phyloP scores from a whole-genome alignment of 2,113 vertebrate genomes.

The Octodon degus region DNA sequence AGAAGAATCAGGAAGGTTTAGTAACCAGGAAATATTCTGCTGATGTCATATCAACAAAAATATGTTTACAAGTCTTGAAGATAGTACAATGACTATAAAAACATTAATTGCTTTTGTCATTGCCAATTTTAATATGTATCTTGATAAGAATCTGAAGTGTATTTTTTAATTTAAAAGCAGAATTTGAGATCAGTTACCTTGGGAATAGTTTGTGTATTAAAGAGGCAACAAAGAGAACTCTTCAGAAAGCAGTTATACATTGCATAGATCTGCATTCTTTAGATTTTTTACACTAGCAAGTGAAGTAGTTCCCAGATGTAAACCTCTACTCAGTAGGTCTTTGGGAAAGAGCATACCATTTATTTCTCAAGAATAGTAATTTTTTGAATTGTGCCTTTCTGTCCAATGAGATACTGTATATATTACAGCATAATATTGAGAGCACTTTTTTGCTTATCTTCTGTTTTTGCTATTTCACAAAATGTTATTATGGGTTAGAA shows the following conservation, averaged over 20 bases:
- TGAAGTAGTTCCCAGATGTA: conserved; percentile 47
- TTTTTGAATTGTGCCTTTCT: conserved; percentile 35
- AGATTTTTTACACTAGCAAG: conserved; percentile 13
- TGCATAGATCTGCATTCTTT: conserved; percentile 22
- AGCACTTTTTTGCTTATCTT: conserved; percentile 30
- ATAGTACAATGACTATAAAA: conserved; percentile 34
- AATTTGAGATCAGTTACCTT: conserved; percentile 51
- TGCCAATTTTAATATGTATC: conserved; percentile 10
- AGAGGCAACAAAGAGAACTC: conserved; percentile 44
- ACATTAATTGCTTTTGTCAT: conserved; percentile 1
- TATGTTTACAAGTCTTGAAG: conserved; percentile 16
- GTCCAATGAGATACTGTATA: neutral
- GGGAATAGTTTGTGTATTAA: conserved; percentile 54
- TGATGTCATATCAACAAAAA: conserved; percentile 39
- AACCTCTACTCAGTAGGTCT: neutral
- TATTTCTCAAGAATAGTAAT: conserved; percentile 51
- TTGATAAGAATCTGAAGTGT: conserved; percentile 50
- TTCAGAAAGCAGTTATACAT: conserved; percentile 24
- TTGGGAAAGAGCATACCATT: conserved; percentile 26
- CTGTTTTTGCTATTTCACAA: neutral
- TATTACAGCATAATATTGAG: conserved; percentile 37
- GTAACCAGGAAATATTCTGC: conserved; percentile 31
- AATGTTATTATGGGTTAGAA: conserved; percentile 23
- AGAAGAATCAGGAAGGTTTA: neutral
- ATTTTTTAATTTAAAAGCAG: conserved; percentile 50